These are phyloP conservation scores for Mongoloraphidia duomilia DNA, from an alignment of 2,888 invertebrate genomes.

Conservation along the genomic window DNA sequence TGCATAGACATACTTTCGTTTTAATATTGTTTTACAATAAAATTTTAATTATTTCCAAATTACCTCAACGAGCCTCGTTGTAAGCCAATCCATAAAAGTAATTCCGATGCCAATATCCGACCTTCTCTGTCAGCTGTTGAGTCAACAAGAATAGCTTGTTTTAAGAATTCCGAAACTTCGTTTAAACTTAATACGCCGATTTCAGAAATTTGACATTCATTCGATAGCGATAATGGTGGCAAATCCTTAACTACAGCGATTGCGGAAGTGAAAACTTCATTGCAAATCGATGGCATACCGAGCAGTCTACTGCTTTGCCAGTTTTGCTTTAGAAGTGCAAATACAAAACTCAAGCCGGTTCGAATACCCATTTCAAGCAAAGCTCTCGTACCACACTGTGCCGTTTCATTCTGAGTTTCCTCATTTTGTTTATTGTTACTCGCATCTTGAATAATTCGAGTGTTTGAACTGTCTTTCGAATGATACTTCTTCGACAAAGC, in stretches of 20 bases:
- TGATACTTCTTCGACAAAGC: slow-evolving; percentile 40
- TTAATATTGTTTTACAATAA: too few relatives aligned
- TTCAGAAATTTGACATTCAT: slow-evolving; percentile 39
- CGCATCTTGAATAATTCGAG: slow-evolving; percentile 1
- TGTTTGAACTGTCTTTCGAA: slow-evolving; percentile 27
- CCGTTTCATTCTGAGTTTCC: slow-evolving; percentile 10
- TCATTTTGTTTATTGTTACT: slow-evolving; percentile 6
- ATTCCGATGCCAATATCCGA: slow-evolving; percentile 32
- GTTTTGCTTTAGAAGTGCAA: slow-evolving; percentile 41
- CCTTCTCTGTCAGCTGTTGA: slow-evolving; percentile 34
- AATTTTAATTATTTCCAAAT: too few relatives aligned
- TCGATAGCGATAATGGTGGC: slow-evolving; percentile 42
- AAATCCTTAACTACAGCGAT: slow-evolving; percentile 37
- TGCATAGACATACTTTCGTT: too few relatives aligned
- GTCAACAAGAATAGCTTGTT: slow-evolving; percentile 33
- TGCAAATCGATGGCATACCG: slow-evolving; percentile 34
- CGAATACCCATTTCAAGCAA: slow-evolving; percentile 45
- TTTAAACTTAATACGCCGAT: slow-evolving; percentile 36
- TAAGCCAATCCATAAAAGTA: slow-evolving; percentile 38
- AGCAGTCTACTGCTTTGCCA: slow-evolving; percentile 33
- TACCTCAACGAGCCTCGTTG: slow-evolving; percentile 41
- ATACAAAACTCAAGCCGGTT: slow-evolving; percentile 42
- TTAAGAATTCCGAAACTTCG: slow-evolving; percentile 38
- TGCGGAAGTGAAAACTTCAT: slow-evolving; percentile 42
- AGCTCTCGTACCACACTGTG: slow-evolving; percentile 32